A percentile compares a stretch with the other conserved stretches of the same genome.
These are phyloP conservation scores for Pogonophryne albipinna DNA, from an alignment of 2,797 vertebrate genomes.

Conservation along the genomic window DNA sequence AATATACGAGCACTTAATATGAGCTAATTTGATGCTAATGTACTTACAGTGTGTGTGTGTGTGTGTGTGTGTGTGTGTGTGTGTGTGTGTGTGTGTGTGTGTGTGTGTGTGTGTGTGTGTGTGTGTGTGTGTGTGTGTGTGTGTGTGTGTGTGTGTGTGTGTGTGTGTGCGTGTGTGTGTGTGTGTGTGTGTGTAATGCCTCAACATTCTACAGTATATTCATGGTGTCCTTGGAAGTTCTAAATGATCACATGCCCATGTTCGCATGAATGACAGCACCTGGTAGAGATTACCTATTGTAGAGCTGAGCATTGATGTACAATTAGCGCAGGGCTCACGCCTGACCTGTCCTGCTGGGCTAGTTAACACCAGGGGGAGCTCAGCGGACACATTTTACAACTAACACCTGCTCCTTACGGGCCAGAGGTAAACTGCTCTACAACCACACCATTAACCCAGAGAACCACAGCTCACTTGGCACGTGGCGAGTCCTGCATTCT, in stretches of 20 bases:
- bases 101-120: constrained; percentile 29
- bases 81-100: constrained; percentile 33
- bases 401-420: constrained; percentile 67
- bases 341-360: constrained; percentile 42
- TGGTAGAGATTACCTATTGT: constrained; percentile 66
- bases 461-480: constrained; percentile 37
- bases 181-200: constrained; percentile 28
- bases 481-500: constrained; percentile 40
- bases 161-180: constrained; percentile 33
- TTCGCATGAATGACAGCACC: constrained; percentile 61
- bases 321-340: constrained; percentile 37
- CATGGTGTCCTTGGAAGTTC: constrained; percentile 14
- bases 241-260: neutral
- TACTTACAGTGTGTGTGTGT: constrained; percentile 11
- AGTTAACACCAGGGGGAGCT: constrained; percentile 69
- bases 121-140: constrained; percentile 28
- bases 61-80: constrained; percentile 19
- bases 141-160: constrained; percentile 15
- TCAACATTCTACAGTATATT: constrained; percentile 1
- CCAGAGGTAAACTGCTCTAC: constrained; percentile 47
- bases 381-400: constrained; percentile 59
- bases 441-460: constrained; percentile 43
- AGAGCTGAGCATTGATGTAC: constrained; percentile 41
- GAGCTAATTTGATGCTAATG: too few species aligned
- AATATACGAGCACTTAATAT: too few species aligned